These are phyloP conservation scores for Epirrhoe tristata DNA, from an alignment of 2,888 invertebrate species.

Conservation along the genomic window DNA sequence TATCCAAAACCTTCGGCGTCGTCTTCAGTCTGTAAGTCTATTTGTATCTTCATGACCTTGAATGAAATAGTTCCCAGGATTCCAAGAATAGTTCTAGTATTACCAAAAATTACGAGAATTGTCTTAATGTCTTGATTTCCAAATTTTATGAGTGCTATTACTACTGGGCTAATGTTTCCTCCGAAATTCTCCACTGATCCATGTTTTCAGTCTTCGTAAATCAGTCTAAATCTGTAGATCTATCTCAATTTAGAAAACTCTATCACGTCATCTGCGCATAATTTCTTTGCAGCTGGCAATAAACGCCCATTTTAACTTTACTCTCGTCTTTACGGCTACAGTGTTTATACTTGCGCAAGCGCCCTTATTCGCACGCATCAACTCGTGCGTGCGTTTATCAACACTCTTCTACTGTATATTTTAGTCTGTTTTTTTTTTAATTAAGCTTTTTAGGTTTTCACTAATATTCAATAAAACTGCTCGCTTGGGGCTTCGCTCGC, in stretches of 20 bases:
- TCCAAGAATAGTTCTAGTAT: neutral
- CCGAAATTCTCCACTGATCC: constrained; percentile 40
- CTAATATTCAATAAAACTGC: no score
- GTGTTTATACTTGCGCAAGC: constrained; percentile 71
- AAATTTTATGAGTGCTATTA: no score
- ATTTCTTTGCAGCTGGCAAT: constrained; percentile 45
- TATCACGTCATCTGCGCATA: neutral
- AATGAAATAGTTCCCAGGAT: neutral
- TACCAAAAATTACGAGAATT: neutral
- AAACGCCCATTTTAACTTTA: constrained; percentile 56
- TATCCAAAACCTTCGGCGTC: constrained; percentile 91
- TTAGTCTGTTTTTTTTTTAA: neutral
- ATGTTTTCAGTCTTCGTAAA: neutral
- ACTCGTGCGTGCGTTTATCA: constrained; percentile 43
- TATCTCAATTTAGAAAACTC: neutral
- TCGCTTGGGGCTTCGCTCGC: no score
- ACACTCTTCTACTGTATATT: neutral
- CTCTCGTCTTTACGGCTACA: constrained; percentile 44
- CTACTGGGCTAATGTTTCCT: no score
- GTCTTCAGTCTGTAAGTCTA: constrained; percentile 92
- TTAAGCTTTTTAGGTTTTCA: neutral
- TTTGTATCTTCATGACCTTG: neutral
- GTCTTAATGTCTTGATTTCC: no score
- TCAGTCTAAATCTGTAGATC: neutral
- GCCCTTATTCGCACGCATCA: constrained; percentile 73